These are phyloP conservation scores for Melanerpes formicivorus DNA, from an alignment of 2,113 vertebrate species.

Conservation along the genomic window DNA sequence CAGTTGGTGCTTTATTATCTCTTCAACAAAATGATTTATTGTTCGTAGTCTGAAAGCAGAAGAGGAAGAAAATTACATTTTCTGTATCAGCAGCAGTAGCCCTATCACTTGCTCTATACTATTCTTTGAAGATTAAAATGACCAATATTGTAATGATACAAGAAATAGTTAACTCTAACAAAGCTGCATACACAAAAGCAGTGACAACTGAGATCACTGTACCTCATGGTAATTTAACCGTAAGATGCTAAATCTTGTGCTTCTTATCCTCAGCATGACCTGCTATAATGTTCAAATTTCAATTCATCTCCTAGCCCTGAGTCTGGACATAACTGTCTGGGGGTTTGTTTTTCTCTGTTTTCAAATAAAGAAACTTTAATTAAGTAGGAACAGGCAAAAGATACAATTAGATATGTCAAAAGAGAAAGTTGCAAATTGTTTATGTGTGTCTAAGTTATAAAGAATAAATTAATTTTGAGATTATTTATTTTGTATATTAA, in stretches of 20 bases:
- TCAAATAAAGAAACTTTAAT: background rate
- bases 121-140: constrained; percentile 66
- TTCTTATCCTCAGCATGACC: background rate
- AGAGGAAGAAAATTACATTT: constrained; percentile 86
- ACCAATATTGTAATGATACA: constrained; percentile 20
- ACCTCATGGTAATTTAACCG: constrained; percentile 23
- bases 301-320: background rate
- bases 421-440: background rate
- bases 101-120: constrained; percentile 63
- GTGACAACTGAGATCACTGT: constrained; percentile 13
- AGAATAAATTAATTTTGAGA: background rate
- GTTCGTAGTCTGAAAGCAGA: constrained; percentile 84
- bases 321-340: background rate
- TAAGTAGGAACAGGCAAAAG: background rate
- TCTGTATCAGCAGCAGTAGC: constrained; percentile 75
- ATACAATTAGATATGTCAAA: background rate
- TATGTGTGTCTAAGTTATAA: background rate
- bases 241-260: background rate
- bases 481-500: background rate
- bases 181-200: constrained; percentile 39
- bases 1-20: constrained; percentile 88
- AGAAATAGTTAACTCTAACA: constrained; percentile 56
- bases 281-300: background rate
- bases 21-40: constrained; percentile 90
- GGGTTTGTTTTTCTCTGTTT: background rate